Conservation (phyloP, 2,888 invertebrate genomes). For the Pomacea canaliculata region DNA sequence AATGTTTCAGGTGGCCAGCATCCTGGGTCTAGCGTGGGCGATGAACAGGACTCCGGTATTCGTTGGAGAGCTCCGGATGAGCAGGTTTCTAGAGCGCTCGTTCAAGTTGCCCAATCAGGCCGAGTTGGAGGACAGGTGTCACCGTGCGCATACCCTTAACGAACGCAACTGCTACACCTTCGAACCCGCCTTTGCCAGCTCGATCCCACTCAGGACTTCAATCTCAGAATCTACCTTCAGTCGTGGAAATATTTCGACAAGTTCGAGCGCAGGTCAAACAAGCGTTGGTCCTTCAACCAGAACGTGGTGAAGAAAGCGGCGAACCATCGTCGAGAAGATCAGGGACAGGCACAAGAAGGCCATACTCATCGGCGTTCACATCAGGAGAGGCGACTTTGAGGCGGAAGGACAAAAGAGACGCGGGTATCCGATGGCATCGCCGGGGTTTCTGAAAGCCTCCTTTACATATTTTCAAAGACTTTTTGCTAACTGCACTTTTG, state of each 20-base stretch:
- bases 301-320: neutral
- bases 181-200: neutral
- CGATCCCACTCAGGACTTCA: neutral
- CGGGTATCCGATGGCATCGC: slow-evolving; percentile 38
- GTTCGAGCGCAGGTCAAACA: neutral
- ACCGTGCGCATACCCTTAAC: neutral
- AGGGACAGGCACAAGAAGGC: neutral
- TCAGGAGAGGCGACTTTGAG: slow-evolving; percentile 19
- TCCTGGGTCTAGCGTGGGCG: slow-evolving; percentile 16
- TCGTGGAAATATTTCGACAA: slow-evolving; percentile 17
- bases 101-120: neutral
- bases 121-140: neutral
- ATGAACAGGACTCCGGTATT: slow-evolving; percentile 13
- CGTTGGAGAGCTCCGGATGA: neutral
- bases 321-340: neutral
- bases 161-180: slow-evolving; percentile 8
- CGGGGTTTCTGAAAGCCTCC: slow-evolving; percentile 37
- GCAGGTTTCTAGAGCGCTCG: neutral
- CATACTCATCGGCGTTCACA: slow-evolving; percentile 18
- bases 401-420: neutral
- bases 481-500: slow-evolving; percentile 36
- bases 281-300: slow-evolving; percentile 6
- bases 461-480: slow-evolving; percentile 34
- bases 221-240: neutral
- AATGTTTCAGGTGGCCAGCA: slow-evolving; percentile 18